phyloP scores from a whole-genome alignment of 2,113 vertebrate genomes.

The Amazona vittata region DNA sequence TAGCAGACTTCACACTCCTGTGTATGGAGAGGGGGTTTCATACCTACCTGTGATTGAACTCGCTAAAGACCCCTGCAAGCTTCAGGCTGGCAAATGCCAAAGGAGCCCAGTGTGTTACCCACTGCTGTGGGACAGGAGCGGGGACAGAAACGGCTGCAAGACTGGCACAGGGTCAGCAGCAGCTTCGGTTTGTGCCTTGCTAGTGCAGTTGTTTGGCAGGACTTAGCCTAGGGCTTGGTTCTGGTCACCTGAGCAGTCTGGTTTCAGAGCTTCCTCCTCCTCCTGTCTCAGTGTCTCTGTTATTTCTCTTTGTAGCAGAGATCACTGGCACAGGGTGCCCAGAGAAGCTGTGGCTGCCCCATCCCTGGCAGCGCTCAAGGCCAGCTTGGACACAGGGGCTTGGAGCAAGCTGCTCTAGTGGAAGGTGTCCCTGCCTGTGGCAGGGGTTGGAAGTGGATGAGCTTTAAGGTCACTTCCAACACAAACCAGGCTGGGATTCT shows the following conservation, averaged over 20 bases:
- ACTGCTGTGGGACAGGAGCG: too few relatives aligned
- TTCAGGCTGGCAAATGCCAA: rapidly evolving
- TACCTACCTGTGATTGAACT: neutral
- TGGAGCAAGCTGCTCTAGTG: neutral
- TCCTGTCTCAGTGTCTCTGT: neutral
- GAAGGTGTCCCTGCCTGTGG: neutral
- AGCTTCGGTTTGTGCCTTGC: rapidly evolving
- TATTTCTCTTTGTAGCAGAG: neutral
- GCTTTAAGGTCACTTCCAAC: neutral
- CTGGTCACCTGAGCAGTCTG: neutral
- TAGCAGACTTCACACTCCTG: neutral
- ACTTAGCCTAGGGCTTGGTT: neutral
- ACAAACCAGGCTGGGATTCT: neutral
- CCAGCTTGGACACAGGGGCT: neutral
- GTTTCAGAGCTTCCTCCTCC: neutral
- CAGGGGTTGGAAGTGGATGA: neutral
- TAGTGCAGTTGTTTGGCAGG: neutral
- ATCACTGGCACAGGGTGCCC: neutral
- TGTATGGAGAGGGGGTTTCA: rapidly evolving
- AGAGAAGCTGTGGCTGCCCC: neutral
- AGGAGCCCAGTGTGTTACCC: too few relatives aligned
- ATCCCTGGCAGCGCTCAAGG: neutral
- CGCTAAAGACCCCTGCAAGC: neutral
- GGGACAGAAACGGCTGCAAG: rapidly evolving
- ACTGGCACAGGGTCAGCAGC: neutral